Conservation (phyloP, 2,797 vertebrate species). For the Garrulus glandarius region DNA sequence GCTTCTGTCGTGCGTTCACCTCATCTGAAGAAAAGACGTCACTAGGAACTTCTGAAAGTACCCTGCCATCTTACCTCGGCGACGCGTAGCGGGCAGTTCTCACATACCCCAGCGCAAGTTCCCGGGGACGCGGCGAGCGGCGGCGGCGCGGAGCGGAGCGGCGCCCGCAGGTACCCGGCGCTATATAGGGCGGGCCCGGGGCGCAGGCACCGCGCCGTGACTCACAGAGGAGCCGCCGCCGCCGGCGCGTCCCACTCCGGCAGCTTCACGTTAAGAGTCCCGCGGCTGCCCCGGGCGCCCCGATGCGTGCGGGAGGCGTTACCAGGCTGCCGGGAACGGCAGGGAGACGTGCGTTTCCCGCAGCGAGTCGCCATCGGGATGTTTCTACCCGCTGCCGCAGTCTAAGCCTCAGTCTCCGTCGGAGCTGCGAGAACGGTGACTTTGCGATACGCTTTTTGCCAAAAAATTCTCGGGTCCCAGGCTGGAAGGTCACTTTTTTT, state of each 20-base stretch:
- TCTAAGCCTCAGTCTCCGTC: not conserved
- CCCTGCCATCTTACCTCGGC: constrained; percentile 40
- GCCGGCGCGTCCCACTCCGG: not conserved
- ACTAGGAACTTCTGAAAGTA: rapidly evolving
- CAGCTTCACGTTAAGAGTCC: constrained; percentile 86
- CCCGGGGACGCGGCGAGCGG: not conserved
- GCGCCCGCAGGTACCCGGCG: constrained; percentile 76
- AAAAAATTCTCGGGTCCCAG: not conserved
- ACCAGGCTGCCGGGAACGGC: not conserved
- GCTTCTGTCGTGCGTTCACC: not conserved
- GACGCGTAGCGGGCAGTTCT: not conserved
- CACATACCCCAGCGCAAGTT: not conserved
- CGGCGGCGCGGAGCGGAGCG: not conserved
- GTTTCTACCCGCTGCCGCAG: not conserved
- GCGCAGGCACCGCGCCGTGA: constrained; percentile 53
- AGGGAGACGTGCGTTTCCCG: rapidly evolving
- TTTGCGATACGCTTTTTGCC: not conserved
- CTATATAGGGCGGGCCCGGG: constrained; percentile 81
- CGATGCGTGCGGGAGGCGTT: not conserved
- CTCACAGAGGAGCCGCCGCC: constrained; percentile 34
- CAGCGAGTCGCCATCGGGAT: not conserved
- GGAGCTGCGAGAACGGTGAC: not conserved
- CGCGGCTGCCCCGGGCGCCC: not conserved
- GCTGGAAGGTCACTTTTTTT: not conserved
- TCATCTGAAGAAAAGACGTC: not conserved